A percentile compares a stretch with the other conserved stretches of the same genome.
phyloP scores from a whole-genome alignment of 2,797 vertebrate genomes.

The Pangasius sanitwongsei region DNA sequence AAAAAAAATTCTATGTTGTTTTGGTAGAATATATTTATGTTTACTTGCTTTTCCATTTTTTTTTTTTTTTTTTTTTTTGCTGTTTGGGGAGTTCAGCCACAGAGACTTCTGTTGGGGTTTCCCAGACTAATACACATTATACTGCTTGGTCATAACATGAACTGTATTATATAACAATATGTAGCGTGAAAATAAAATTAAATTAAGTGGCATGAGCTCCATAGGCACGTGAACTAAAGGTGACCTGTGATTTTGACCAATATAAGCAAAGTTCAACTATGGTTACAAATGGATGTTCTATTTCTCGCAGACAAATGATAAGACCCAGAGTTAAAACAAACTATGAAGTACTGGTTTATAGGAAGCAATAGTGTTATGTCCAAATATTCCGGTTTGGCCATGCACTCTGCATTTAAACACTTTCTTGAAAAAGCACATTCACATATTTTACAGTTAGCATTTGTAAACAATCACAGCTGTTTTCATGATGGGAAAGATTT shows the following conservation, averaged over 20 bases:
- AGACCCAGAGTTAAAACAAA: not conserved
- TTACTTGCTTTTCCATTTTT: too few relatives aligned
- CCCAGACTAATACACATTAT: not conserved
- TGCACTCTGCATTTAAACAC: not conserved
- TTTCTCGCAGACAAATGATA: not conserved
- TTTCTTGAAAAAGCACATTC: not conserved
- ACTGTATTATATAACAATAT: not conserved
- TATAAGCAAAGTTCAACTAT: not conserved
- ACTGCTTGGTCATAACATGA: not conserved
- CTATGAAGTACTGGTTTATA: not conserved
- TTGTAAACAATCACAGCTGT: not conserved
- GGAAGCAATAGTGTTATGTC: not conserved
- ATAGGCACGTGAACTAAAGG: not conserved
- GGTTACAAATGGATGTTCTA: not conserved
- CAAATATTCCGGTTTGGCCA: not conserved
- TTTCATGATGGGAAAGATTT: conserved; percentile 1
- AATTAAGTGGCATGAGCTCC: not conserved
- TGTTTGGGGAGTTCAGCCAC: not conserved
- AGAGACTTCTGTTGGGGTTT: not conserved
- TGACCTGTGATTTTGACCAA: not conserved
- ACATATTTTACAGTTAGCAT: not conserved
- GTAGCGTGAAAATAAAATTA: not conserved
- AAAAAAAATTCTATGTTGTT: not conserved
- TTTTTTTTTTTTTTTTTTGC: too few relatives aligned
- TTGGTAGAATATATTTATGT: not conserved